Evolutionary conservation across 2,888 invertebrate species (phyloP).

Genomic region (Ariolimax columbianus): DNA sequence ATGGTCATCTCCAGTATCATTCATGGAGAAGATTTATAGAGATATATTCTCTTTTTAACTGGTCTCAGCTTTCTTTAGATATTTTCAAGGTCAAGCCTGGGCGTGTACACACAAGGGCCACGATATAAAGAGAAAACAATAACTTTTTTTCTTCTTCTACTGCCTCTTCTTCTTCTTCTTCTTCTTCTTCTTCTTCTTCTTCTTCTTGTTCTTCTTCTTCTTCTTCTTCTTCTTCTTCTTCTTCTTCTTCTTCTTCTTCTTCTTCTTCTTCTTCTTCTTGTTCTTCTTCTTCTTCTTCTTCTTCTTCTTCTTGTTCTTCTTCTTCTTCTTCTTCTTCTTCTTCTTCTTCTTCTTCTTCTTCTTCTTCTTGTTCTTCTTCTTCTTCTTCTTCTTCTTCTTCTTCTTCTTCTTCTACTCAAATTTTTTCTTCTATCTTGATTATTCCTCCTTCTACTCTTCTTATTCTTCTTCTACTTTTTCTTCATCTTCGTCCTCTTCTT

Average conservation of each 20-base stretch:
- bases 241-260: conserved; percentile 50
- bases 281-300: not conserved
- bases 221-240: conserved; percentile 59
- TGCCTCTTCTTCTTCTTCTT: no score
- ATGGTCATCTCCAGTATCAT: no score
- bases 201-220: conserved; percentile 37
- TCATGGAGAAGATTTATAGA: no score
- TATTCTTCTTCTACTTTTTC: no score
- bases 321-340: not conserved
- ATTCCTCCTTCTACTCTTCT: not conserved
- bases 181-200: conserved; percentile 4
- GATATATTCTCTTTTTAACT: no score
- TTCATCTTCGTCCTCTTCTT: no score
- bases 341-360: not conserved
- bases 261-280: conserved; percentile 56
- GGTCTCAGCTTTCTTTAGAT: no score
- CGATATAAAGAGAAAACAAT: no score
- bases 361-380: not conserved
- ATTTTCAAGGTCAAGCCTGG: no score
- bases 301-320: not conserved
- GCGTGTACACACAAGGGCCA: no score
- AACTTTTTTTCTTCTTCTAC: no score
- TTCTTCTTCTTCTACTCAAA: not conserved
- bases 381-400: not conserved
- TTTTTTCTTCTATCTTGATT: no score